Evolutionary conservation across 2,888 invertebrate species (phyloP).

Genomic region (Cephus runcator): DNA sequence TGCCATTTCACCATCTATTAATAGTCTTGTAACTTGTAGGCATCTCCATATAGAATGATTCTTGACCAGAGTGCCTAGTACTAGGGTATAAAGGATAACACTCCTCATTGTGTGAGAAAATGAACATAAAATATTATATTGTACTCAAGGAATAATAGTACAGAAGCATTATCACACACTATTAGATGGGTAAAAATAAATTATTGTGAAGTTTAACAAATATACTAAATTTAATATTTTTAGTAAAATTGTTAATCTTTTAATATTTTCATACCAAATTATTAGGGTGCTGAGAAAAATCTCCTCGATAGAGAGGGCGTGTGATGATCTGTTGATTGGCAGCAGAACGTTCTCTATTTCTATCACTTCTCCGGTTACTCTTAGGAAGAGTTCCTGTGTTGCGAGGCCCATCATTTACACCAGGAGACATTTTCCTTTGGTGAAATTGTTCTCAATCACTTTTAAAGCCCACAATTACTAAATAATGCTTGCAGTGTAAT

Average conservation of each 20-base stretch:
- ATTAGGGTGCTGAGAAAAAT: conserved; percentile 48
- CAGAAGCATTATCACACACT: neutral
- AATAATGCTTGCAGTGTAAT: neutral
- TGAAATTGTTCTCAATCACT: neutral
- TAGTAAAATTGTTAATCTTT: neutral
- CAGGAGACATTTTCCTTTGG: conserved; percentile 48
- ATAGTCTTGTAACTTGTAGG: conserved; percentile 28
- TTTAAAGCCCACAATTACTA: neutral
- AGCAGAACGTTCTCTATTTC: conserved; percentile 50
- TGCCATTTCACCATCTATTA: conserved; percentile 41
- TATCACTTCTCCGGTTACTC: conserved; percentile 54
- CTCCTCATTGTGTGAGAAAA: neutral
- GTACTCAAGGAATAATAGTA: neutral
- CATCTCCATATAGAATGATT: neutral
- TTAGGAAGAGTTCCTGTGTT: conserved; percentile 60
- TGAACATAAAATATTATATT: neutral
- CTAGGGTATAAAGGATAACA: neutral
- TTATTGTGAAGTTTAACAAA: neutral
- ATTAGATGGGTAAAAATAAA: neutral
- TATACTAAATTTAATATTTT: neutral
- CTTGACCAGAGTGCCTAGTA: neutral
- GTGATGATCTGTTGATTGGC: conserved; percentile 42
- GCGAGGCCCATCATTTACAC: conserved; percentile 51
- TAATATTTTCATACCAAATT: conserved; percentile 48
- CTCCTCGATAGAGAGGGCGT: conserved; percentile 35